These are phyloP conservation scores for Anneissia japonica DNA, from an alignment of 35 echinoderm and acorn worm genomes.

Conservation along the genomic window DNA sequence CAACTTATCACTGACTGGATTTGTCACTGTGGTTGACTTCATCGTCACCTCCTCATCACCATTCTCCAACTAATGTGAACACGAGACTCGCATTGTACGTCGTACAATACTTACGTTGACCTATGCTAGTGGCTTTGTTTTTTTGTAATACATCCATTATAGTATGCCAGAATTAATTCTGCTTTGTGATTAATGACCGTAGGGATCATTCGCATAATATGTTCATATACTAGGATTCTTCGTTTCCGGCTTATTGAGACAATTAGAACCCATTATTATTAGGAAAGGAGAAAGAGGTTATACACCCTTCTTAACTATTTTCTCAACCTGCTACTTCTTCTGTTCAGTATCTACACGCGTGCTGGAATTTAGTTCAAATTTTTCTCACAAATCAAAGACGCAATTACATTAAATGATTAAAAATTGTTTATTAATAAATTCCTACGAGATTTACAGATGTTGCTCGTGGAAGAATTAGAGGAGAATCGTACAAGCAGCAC, in stretches of 20 bases:
- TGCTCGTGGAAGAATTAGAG: not conserved
- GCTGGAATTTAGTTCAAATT: not conserved
- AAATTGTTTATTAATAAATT: not conserved
- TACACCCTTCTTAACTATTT: not conserved
- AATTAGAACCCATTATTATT: not conserved
- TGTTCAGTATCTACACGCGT: not conserved
- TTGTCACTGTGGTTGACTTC: not conserved
- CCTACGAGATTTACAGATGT: not conserved
- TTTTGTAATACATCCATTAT: not conserved
- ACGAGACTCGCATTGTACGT: not conserved
- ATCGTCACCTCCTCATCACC: not conserved
- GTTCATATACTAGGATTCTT: not conserved
- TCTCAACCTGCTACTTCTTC: not conserved
- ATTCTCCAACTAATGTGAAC: not conserved
- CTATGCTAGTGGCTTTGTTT: not conserved
- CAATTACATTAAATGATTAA: not conserved
- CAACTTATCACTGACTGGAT: not conserved
- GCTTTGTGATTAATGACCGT: not conserved
- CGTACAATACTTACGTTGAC: not conserved
- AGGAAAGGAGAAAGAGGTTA: not conserved
- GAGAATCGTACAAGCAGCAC: not conserved
- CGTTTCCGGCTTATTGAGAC: not conserved
- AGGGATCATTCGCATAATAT: not conserved
- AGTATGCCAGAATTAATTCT: not conserved
- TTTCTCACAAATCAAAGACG: not conserved